Evolutionary conservation across 2,113 vertebrate genomes (phyloP).

Genomic region (Lophius piscatorius): DNA sequence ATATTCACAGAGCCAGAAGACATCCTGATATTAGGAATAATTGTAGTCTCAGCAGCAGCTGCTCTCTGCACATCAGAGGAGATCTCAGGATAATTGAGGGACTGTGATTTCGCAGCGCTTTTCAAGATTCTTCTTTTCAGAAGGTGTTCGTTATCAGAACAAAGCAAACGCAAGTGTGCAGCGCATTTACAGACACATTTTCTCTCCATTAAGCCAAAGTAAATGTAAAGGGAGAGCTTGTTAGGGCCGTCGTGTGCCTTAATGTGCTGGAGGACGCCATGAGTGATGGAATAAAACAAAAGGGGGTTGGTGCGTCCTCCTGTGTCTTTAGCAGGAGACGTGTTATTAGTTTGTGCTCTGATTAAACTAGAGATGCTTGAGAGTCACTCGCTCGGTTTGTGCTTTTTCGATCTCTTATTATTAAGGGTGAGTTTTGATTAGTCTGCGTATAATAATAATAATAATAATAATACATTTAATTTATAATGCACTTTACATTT

Average conservation of each 20-base stretch:
- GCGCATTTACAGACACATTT: constrained; percentile 37
- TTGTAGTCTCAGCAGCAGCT: not conserved
- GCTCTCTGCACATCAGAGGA: constrained; percentile 43
- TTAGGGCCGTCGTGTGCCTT: constrained; percentile 50
- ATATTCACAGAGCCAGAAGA: not conserved
- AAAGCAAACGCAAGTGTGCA: not conserved
- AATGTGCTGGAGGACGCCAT: constrained; percentile 58
- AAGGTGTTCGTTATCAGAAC: constrained; percentile 16
- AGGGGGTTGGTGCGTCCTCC: constrained; percentile 37
- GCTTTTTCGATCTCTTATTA: too few species aligned
- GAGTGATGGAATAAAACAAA: constrained; percentile 62
- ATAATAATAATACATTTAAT: too few species aligned
- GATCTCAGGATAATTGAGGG: not conserved
- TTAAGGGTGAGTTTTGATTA: too few species aligned
- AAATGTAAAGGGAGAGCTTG: constrained; percentile 51
- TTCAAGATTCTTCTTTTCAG: constrained; percentile 6
- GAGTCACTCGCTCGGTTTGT: constrained; percentile 50
- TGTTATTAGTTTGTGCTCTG: constrained; percentile 61
- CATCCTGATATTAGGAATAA: constrained; percentile 1
- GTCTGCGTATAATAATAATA: too few species aligned
- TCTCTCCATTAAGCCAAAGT: constrained; percentile 49
- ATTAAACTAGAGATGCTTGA: constrained; percentile 54
- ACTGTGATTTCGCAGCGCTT: not conserved
- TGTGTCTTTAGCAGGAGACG: constrained; percentile 43
- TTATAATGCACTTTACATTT: too few species aligned